These are phyloP conservation scores for Halcyon leucocephala DNA, from an alignment of 2,797 vertebrate genomes.

Conservation along the genomic window DNA sequence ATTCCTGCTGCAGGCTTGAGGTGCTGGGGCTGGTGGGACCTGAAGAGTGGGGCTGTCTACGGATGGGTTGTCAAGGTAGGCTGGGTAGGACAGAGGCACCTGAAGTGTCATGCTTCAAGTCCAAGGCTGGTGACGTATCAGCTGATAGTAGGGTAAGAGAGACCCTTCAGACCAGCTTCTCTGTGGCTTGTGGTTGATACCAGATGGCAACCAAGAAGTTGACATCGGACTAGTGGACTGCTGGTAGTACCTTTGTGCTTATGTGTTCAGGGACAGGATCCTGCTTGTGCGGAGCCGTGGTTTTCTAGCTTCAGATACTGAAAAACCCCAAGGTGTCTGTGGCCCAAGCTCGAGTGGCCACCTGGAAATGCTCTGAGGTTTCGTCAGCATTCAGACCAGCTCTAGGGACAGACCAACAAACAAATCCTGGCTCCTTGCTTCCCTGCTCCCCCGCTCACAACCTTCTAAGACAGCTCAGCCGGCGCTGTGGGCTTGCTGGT, in stretches of 20 bases:
- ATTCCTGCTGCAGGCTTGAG: not conserved
- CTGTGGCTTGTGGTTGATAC: fast-evolving
- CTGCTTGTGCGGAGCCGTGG: not conserved
- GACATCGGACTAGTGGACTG: fast-evolving
- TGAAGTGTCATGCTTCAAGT: fast-evolving
- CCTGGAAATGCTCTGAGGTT: not conserved
- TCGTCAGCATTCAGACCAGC: fast-evolving
- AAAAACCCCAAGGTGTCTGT: fast-evolving
- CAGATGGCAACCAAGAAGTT: not conserved
- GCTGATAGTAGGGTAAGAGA: fast-evolving
- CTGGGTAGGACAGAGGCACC: fast-evolving
- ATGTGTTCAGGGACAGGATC: fast-evolving
- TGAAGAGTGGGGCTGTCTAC: fast-evolving
- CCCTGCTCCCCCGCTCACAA: fast-evolving
- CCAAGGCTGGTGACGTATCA: not conserved
- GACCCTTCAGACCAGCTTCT: not conserved
- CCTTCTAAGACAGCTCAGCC: not conserved
- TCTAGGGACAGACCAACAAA: fast-evolving
- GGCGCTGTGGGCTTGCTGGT: fast-evolving
- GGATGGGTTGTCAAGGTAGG: not conserved
- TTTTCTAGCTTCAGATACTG: fast-evolving
- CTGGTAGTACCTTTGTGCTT: not conserved
- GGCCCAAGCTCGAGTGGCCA: fast-evolving
- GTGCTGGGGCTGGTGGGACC: too few relatives aligned
- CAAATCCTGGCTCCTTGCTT: fast-evolving